phyloP scores from a whole-genome alignment of 2,888 invertebrate genomes.

The Hirtodrosophila duncani region DNA sequence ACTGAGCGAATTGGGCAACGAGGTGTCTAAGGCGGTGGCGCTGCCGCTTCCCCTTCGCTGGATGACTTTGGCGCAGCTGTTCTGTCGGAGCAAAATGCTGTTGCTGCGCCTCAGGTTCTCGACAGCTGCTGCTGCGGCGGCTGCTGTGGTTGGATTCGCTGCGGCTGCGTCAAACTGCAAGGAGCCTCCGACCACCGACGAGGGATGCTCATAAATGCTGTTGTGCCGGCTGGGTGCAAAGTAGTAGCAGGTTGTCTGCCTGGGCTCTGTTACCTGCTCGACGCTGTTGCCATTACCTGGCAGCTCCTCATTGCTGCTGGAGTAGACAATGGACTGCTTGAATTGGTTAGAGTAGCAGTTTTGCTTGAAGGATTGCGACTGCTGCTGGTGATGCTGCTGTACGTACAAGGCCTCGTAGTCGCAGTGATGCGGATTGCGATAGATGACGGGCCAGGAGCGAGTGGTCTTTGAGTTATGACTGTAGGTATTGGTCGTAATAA shows the following conservation, averaged over 20 bases:
- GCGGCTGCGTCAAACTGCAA: slow-evolving; percentile 71
- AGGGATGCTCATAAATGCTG: slow-evolving; percentile 77
- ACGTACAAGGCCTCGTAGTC: slow-evolving; percentile 78
- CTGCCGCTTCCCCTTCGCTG: slow-evolving; percentile 68
- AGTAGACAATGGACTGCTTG: slow-evolving; percentile 74
- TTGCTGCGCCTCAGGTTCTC: slow-evolving; percentile 74
- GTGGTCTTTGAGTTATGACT: slow-evolving; percentile 78
- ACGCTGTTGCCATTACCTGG: slow-evolving; percentile 35
- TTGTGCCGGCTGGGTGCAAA: slow-evolving; percentile 75
- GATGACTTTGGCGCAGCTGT: slow-evolving; percentile 76
- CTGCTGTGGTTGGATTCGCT: slow-evolving; percentile 70
- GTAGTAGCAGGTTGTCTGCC: slow-evolving; percentile 75
- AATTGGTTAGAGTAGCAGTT: slow-evolving; percentile 76
- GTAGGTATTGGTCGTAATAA: slow-evolving; percentile 61
- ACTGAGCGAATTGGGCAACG: slow-evolving; percentile 70
- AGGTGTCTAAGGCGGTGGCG: slow-evolving; percentile 46
- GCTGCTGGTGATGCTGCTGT: slow-evolving; percentile 37
- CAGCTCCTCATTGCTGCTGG: slow-evolving; percentile 75
- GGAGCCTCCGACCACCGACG: slow-evolving; percentile 74
- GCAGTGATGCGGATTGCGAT: slow-evolving; percentile 77
- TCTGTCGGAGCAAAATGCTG: slow-evolving; percentile 74
- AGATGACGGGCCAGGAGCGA: slow-evolving; percentile 78
- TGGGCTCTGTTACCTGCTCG: slow-evolving; percentile 38
- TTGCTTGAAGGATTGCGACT: slow-evolving; percentile 68
- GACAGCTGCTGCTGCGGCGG: slow-evolving; percentile 75